phyloP scores from a whole-genome alignment of 2,888 invertebrate species.

The Sinhomidia bicolor region DNA sequence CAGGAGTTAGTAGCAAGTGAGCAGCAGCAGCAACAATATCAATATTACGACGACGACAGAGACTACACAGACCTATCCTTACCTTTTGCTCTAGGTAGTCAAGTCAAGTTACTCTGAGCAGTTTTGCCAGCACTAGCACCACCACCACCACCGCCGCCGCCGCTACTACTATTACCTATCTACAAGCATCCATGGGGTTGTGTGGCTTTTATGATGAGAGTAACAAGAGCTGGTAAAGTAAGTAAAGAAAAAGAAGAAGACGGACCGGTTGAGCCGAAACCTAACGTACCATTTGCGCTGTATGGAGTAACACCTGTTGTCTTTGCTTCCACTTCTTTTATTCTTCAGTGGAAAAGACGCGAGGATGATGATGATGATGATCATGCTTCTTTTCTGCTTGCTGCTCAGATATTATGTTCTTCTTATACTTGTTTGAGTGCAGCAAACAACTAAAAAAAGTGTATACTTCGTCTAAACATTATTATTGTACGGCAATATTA shows the following conservation, averaged over 20 bases:
- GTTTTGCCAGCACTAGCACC: too few species aligned
- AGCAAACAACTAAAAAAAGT: not conserved
- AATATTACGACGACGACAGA: too few species aligned
- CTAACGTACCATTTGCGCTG: slow-evolving; percentile 24
- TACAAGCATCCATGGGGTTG: slow-evolving; percentile 57
- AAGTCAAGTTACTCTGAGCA: slow-evolving; percentile 22
- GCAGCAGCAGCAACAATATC: slow-evolving; percentile 11
- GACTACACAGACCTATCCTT: slow-evolving; percentile 70
- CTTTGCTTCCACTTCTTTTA: slow-evolving; percentile 75
- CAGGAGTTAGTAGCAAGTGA: slow-evolving; percentile 5
- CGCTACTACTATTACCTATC: slow-evolving; percentile 13
- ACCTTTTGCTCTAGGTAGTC: slow-evolving; percentile 31
- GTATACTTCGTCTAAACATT: not conserved
- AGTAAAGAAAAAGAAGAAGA: slow-evolving; percentile 59
- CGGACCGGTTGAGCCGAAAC: slow-evolving; percentile 79
- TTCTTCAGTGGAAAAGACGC: slow-evolving; percentile 43
- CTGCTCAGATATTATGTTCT: slow-evolving; percentile 3
- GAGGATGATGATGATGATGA: too few species aligned
- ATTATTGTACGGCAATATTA: not conserved
- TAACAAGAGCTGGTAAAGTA: slow-evolving; percentile 8
- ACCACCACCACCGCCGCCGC: slow-evolving; percentile 11
- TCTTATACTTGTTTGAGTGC: not conserved
- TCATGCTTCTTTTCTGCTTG: too few species aligned
- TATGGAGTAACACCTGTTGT: slow-evolving; percentile 80
- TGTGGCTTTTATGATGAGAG: slow-evolving; percentile 51